Conservation (phyloP, 2,888 invertebrate genomes). For the Lomographa bimaculata region DNA sequence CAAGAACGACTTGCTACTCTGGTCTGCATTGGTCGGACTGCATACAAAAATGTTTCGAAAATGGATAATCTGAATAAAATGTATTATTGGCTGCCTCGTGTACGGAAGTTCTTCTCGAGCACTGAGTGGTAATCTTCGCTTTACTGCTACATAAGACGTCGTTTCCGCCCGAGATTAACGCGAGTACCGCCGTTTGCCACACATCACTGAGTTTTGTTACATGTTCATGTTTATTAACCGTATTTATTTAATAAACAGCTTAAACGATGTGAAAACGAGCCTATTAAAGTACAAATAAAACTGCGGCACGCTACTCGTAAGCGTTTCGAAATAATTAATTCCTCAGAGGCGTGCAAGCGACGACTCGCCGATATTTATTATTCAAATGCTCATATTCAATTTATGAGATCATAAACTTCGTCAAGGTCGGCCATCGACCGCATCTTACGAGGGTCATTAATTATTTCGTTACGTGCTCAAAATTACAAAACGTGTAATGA, state of each 20-base stretch:
- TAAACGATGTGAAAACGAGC: conserved; percentile 14
- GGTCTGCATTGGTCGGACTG: too few relatives aligned
- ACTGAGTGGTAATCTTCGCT: conserved; percentile 51
- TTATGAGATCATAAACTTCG: conserved; percentile 35
- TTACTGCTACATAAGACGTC: conserved; percentile 45
- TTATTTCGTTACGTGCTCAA: conserved; percentile 26
- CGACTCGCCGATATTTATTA: conserved; percentile 44
- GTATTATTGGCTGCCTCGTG: too few relatives aligned
- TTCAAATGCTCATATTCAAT: conserved; percentile 47
- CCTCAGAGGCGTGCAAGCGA: conserved; percentile 34
- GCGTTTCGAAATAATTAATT: conserved; percentile 43
- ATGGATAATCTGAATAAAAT: too few relatives aligned
- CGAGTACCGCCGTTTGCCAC: conserved; percentile 28
- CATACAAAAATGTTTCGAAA: too few relatives aligned
- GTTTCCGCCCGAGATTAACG: conserved; percentile 47
- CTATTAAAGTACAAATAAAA: conserved; percentile 13
- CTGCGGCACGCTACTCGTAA: conserved; percentile 16
- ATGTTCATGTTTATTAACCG: conserved; percentile 26
- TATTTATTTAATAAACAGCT: conserved; percentile 28
- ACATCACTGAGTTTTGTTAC: conserved; percentile 32
- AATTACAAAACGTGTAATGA: conserved; percentile 25
- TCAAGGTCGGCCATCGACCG: conserved; percentile 31
- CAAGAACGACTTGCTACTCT: too few relatives aligned
- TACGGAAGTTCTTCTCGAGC: too few relatives aligned
- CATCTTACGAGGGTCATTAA: conserved; percentile 27